Conservation (phyloP, 2,888 invertebrate genomes). For the Melangyna quadrimaculata region DNA sequence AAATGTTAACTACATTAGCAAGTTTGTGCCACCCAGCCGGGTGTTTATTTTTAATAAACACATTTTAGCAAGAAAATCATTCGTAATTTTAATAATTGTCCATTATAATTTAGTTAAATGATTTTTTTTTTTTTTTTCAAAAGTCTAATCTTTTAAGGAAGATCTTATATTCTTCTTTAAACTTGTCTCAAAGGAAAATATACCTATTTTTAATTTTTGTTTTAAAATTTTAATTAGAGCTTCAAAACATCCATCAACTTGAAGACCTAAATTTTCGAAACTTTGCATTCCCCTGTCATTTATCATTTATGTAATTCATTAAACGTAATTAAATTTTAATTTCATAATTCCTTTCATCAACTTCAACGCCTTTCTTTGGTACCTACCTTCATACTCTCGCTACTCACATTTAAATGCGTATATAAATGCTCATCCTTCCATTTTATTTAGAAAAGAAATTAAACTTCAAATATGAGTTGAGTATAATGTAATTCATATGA, state of each 20-base stretch:
- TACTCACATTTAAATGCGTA: neutral
- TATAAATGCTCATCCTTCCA: neutral
- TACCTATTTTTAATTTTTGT: neutral
- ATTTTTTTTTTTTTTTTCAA: neutral
- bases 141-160: neutral
- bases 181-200: neutral
- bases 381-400: neutral
- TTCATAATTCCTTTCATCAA: conserved; percentile 14
- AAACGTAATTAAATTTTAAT: conserved; percentile 20
- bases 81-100: too few species aligned
- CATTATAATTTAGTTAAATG: neutral
- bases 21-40: too few species aligned
- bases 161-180: neutral
- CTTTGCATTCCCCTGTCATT: neutral
- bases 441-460: conserved; percentile 10
- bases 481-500: conserved; percentile 18
- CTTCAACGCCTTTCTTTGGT: neutral
- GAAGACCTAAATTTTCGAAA: neutral
- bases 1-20: too few species aligned
- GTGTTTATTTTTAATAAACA: too few species aligned
- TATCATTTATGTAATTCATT: neutral
- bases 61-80: too few species aligned
- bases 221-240: neutral
- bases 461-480: conserved; percentile 1
- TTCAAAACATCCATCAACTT: neutral